Evolutionary conservation across 2,797 vertebrate species (phyloP).

Genomic region (Chrosomus eos): DNA sequence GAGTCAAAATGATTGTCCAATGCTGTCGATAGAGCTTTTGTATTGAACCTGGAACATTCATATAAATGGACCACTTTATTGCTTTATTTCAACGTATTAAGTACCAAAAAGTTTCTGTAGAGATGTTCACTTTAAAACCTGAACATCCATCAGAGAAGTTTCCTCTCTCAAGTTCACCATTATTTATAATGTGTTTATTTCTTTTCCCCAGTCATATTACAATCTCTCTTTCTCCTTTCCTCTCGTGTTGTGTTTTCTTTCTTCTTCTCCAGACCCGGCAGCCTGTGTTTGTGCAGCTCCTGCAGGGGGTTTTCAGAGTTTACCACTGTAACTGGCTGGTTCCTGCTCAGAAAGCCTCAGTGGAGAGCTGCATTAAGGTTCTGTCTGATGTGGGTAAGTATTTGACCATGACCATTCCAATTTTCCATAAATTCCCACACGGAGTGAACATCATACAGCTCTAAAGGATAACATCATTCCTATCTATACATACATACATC

Average conservation of each 20-base stretch:
- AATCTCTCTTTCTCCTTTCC: background rate
- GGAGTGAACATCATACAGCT: background rate
- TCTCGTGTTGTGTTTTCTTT: background rate
- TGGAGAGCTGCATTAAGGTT: slow-evolving; percentile 97
- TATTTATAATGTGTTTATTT: background rate
- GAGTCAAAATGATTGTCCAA: background rate
- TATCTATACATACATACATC: background rate
- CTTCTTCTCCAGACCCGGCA: slow-evolving; percentile 81
- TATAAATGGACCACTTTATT: background rate
- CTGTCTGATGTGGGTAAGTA: slow-evolving; percentile 95
- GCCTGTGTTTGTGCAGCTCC: slow-evolving; percentile 94
- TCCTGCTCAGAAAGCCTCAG: slow-evolving; percentile 93
- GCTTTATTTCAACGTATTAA: background rate
- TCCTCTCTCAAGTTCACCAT: background rate
- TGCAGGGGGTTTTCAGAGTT: slow-evolving; percentile 95
- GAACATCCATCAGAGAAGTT: background rate
- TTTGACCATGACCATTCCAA: background rate
- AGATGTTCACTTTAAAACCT: background rate
- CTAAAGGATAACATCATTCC: background rate
- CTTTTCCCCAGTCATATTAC: background rate
- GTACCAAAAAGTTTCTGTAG: background rate
- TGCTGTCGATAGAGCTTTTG: background rate
- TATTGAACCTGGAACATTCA: background rate
- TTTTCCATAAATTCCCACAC: background rate
- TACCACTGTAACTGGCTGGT: slow-evolving; percentile 97